These are phyloP conservation scores for Loripinus fragilis DNA, from an alignment of 2,888 invertebrate genomes.

Conservation along the genomic window DNA sequence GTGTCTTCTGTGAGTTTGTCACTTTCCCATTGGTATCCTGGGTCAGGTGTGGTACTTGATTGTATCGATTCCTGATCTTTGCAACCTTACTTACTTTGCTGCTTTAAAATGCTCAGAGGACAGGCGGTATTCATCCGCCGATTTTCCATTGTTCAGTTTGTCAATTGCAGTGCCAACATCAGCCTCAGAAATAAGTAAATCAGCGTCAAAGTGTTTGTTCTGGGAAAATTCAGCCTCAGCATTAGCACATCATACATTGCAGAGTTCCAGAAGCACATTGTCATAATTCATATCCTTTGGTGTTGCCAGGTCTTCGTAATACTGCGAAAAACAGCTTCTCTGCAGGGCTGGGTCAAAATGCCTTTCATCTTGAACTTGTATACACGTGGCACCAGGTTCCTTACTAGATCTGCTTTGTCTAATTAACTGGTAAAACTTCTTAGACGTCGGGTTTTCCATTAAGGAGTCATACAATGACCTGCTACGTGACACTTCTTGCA, in stretches of 20 bases:
- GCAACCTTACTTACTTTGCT: no score
- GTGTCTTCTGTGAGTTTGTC: no score
- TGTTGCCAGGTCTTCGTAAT: not conserved
- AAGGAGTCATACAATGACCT: not conserved
- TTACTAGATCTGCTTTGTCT: not conserved
- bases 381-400: not conserved
- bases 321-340: not conserved
- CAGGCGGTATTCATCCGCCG: constrained; percentile 1
- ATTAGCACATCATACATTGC: not conserved
- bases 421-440: not conserved
- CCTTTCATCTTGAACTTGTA: not conserved
- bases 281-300: not conserved
- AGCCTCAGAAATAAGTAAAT: not conserved
- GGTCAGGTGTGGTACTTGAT: no score
- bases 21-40: no score
- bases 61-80: no score
- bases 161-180: constrained; percentile 7
- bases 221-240: not conserved
- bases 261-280: not conserved
- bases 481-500: not conserved
- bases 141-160: constrained; percentile 4
- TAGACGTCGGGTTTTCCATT: not conserved
- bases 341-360: constrained; percentile 1
- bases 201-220: not conserved
- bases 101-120: not conserved